Evolutionary conservation across 2,113 vertebrate species (phyloP).

Genomic region (Trinectes maculatus): DNA sequence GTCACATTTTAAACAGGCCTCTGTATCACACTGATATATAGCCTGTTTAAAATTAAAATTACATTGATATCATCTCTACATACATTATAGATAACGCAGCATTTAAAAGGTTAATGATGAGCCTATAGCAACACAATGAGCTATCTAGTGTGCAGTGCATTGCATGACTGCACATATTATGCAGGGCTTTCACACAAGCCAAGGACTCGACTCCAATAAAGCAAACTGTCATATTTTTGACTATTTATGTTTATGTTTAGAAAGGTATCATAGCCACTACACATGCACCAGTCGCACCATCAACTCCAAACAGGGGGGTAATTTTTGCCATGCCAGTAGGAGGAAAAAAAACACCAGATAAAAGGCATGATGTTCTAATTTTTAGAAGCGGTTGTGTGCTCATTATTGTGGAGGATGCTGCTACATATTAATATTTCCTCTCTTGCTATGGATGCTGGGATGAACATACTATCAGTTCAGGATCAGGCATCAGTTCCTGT

Average conservation of each 20-base stretch:
- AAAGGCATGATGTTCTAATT: conserved; percentile 10
- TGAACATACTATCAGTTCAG: too few species aligned
- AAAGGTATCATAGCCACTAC: neutral
- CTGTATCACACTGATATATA: conserved; percentile 11
- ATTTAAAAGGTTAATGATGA: conserved; percentile 40
- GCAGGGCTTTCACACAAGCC: neutral
- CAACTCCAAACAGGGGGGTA: conserved; percentile 25
- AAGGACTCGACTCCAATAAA: neutral
- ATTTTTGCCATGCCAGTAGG: neutral
- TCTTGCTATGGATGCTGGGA: too few species aligned
- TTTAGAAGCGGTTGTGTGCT: neutral
- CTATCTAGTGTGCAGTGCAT: neutral
- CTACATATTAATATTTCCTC: neutral
- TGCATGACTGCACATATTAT: neutral
- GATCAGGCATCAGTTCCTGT: conserved; percentile 12
- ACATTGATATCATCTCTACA: conserved; percentile 28
- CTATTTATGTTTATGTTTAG: conserved; percentile 16
- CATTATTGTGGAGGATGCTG: neutral
- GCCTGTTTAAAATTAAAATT: conserved; percentile 16
- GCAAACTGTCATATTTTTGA: neutral
- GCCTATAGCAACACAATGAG: neutral
- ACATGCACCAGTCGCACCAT: neutral
- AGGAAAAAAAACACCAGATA: neutral
- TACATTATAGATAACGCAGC: conserved; percentile 2
- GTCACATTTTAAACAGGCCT: conserved; percentile 19